Conservation (phyloP, 2,888 invertebrate genomes). For the Lochmaea crataegi region DNA sequence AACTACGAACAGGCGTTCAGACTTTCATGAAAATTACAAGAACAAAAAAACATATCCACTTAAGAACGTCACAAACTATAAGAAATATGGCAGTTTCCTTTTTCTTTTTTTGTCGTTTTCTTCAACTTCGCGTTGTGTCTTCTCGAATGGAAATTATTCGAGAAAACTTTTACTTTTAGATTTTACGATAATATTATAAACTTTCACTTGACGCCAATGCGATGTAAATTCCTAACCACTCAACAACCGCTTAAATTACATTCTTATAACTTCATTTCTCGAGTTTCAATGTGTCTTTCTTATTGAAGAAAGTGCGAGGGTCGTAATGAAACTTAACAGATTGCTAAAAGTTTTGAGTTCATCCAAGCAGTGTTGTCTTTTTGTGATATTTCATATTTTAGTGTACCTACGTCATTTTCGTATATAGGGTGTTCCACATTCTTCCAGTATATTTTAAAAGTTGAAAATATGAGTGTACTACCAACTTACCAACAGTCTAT, state of each 20-base stretch:
- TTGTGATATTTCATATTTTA: too few species aligned
- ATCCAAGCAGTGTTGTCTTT: too few species aligned
- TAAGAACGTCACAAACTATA: constrained; percentile 4
- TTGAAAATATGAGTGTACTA: too few species aligned
- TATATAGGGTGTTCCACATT: too few species aligned
- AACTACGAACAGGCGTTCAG: not conserved
- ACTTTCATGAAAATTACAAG: not conserved
- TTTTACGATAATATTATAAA: constrained; percentile 1
- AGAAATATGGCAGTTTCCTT: constrained; percentile 5
- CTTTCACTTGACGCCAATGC: not conserved
- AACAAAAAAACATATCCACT: constrained; percentile 8
- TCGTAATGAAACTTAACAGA: too few species aligned
- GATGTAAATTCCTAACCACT: not conserved
- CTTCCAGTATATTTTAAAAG: too few species aligned
- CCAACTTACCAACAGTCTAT: too few species aligned
- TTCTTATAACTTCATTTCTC: not conserved
- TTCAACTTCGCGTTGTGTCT: not conserved
- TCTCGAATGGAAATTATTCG: not conserved
- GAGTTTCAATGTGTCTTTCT: too few species aligned
- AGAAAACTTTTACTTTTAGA: constrained; percentile 10
- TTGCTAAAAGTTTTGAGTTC: too few species aligned
- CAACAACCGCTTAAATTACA: not conserved
- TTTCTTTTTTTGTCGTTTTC: not conserved
- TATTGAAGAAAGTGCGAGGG: too few species aligned
- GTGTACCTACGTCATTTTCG: too few species aligned